A percentile compares a stretch with the other conserved stretches of the same genome.
phyloP scores from a whole-genome alignment of 2,113 vertebrate species.

The Ginglymostoma cirratum region DNA sequence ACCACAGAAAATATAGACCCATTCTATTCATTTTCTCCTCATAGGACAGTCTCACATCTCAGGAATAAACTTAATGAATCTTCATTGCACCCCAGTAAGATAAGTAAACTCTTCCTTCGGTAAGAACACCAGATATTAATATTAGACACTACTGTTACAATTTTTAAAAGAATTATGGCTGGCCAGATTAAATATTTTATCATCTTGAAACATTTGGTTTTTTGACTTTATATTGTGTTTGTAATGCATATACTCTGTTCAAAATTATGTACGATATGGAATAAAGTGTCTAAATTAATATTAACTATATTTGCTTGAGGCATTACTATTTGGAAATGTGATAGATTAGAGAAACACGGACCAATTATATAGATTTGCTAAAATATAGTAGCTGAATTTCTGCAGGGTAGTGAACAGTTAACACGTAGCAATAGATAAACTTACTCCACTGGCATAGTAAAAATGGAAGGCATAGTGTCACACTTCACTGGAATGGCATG shows the following conservation, averaged over 20 bases:
- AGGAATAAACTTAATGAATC: not conserved
- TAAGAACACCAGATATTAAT: not conserved
- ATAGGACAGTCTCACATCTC: not conserved
- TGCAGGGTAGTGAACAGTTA: not conserved
- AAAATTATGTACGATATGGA: not conserved
- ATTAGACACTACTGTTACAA: not conserved
- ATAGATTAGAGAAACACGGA: not conserved
- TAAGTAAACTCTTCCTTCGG: too few species aligned
- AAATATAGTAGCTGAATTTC: not conserved
- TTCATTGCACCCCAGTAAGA: not conserved
- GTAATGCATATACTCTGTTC: not conserved
- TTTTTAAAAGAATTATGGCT: not conserved
- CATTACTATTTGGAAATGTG: not conserved
- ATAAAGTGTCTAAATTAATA: not conserved
- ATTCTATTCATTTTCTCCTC: not conserved
- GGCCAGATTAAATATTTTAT: not conserved
- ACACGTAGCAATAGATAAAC: not conserved
- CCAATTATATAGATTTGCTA: not conserved
- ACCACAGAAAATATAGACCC: not conserved
- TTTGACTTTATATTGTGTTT: not conserved
- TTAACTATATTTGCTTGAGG: not conserved
- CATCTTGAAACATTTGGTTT: not conserved
- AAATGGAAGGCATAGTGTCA: not conserved
- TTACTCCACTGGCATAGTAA: not conserved
- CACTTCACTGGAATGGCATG: too few species aligned